Percentiles rank a stretch among this genome's conserved stretches.
Evolutionary conservation across 2,113 vertebrate genomes (phyloP).

Genomic region (Aspiorhynchus laticeps): DNA sequence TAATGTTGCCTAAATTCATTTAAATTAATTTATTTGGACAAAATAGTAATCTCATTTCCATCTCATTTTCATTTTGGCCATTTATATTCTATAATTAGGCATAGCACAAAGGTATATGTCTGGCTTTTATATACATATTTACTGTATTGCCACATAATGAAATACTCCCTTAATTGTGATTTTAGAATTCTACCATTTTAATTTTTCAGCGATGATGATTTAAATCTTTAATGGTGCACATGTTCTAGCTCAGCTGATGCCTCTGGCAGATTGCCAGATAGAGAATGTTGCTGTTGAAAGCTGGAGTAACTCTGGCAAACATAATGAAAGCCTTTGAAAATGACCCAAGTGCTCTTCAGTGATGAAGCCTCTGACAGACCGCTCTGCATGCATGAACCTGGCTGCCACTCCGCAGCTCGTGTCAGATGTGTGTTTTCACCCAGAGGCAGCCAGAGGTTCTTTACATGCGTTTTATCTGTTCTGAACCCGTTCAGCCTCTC

Average conservation of each 20-base stretch:
- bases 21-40: not conserved
- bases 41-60: not conserved
- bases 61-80: not conserved
- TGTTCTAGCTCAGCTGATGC: constrained; percentile 34
- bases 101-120: not conserved
- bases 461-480: constrained; percentile 36
- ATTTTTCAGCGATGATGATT: constrained; percentile 43
- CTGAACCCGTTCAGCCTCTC: constrained; percentile 26
- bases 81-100: not conserved
- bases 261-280: constrained; percentile 35
- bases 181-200: constrained; percentile 3
- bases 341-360: constrained; percentile 37
- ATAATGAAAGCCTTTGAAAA: constrained; percentile 50
- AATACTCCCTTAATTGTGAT: constrained; percentile 30
- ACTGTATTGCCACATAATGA: too few relatives aligned
- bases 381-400: constrained; percentile 39
- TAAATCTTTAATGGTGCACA: constrained; percentile 47
- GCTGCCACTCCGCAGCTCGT: constrained; percentile 12
- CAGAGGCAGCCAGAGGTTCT: constrained; percentile 20
- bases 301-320: constrained; percentile 41
- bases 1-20: too few relatives aligned
- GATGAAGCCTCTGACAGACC: constrained; percentile 36
- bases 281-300: constrained; percentile 50
- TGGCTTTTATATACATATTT: not conserved
- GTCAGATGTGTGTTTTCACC: constrained; percentile 39